phyloP scores from a whole-genome alignment of 2,888 invertebrate genomes.

The Eumerus sabulonum region DNA sequence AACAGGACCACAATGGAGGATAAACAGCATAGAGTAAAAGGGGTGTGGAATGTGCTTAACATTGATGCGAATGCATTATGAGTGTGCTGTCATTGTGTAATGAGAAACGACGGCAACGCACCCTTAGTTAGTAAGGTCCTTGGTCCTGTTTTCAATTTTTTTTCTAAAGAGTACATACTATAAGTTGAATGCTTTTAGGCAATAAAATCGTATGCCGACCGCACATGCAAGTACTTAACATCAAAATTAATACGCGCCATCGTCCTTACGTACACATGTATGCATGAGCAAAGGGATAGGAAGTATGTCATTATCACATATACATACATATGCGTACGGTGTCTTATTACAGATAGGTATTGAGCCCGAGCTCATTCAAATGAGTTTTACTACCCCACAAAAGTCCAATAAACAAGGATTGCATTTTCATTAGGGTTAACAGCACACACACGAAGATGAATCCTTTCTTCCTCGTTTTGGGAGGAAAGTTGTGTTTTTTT shows the following conservation, averaged over 20 bases:
- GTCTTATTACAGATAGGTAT: slow-evolving; percentile 28
- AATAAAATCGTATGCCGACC: slow-evolving; percentile 53
- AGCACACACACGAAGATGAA: slow-evolving; percentile 33
- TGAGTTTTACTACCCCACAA: slow-evolving; percentile 62
- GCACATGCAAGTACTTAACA: slow-evolving; percentile 62
- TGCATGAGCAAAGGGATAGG: slow-evolving; percentile 44
- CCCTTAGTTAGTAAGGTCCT: slow-evolving; percentile 23
- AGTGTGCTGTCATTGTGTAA: slow-evolving; percentile 60
- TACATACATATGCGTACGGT: slow-evolving; percentile 19
- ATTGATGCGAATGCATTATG: slow-evolving; percentile 61
- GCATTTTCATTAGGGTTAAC: slow-evolving; percentile 57
- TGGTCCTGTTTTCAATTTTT: slow-evolving; percentile 31
- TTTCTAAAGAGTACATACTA: too few species aligned
- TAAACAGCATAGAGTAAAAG: slow-evolving; percentile 41
- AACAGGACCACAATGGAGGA: slow-evolving; percentile 40
- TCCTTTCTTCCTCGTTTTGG: slow-evolving; percentile 31
- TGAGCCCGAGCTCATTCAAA: slow-evolving; percentile 48
- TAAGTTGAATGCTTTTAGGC: slow-evolving; percentile 52
- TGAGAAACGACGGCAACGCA: slow-evolving; percentile 16
- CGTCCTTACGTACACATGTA: slow-evolving; percentile 18
- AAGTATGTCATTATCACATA: slow-evolving; percentile 64
- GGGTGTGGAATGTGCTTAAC: slow-evolving; percentile 65
- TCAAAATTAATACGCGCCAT: slow-evolving; percentile 65
- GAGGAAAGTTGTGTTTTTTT: too few species aligned
- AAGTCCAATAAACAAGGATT: slow-evolving; percentile 56